Evolutionary conservation across 2,888 invertebrate species (phyloP).

Genomic region (Hylaea fasciaria): DNA sequence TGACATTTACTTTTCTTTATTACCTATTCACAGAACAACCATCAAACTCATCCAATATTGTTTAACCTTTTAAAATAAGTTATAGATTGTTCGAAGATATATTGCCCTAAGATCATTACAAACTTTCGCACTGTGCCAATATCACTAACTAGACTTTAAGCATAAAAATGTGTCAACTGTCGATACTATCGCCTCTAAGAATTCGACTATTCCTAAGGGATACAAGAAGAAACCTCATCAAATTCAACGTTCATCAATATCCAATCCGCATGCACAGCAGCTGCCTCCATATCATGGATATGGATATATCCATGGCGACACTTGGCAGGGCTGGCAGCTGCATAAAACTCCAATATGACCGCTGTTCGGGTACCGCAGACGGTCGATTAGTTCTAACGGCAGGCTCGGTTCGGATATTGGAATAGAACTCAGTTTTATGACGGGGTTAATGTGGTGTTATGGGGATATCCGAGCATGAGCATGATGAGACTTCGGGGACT

Average conservation of each 20-base stretch:
- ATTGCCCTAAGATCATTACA: no score
- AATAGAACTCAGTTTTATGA: conserved; percentile 41
- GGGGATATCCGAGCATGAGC: conserved; percentile 7
- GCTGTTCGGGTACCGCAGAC: conserved; percentile 50
- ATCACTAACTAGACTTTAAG: no score
- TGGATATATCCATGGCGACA: no score
- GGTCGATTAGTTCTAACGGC: conserved; percentile 51
- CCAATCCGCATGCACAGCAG: conserved; percentile 39
- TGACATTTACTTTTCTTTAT: no score
- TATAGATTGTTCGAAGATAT: no score
- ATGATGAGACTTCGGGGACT: conserved; percentile 3
- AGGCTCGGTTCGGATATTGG: conserved; percentile 41
- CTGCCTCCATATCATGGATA: conserved; percentile 23
- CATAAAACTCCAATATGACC: conserved; percentile 53
- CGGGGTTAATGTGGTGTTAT: conserved; percentile 29
- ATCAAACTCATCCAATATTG: no score
- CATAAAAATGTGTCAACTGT: no score
- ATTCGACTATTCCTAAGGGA: background rate
- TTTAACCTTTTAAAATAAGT: no score
- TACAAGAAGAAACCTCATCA: background rate
- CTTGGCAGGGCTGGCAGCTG: conserved; percentile 54
- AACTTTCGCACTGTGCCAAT: no score
- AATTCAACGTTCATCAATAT: conserved; percentile 2
- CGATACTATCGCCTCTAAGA: no score
- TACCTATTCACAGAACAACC: no score